Conservation (phyloP, 2,113 vertebrate genomes). For the Tupaia tana region DNA sequence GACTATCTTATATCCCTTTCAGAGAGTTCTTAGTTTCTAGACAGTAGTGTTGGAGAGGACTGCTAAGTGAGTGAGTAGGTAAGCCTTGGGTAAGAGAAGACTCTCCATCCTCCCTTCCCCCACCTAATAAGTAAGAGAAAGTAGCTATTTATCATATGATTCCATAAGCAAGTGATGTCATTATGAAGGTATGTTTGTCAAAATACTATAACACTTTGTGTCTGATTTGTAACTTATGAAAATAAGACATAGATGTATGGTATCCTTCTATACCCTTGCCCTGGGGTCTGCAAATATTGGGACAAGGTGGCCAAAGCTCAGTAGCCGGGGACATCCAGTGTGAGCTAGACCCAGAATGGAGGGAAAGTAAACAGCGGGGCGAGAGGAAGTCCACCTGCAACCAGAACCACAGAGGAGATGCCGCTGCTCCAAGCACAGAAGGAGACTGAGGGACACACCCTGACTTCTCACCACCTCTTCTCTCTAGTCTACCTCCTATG, state of each 20-base stretch:
- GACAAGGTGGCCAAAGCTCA: background rate
- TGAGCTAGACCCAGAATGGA: background rate
- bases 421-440: background rate
- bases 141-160: background rate
- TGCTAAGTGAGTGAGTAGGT: background rate
- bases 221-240: background rate
- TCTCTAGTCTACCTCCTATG: background rate
- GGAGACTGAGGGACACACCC: background rate
- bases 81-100: background rate
- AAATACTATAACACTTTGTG: background rate
- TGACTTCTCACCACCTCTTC: background rate
- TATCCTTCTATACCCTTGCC: background rate
- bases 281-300: background rate
- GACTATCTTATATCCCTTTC: background rate
- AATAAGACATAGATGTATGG: background rate
- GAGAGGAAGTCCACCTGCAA: background rate
- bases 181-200: background rate
- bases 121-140: background rate
- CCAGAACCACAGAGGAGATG: background rate
- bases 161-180: constrained; percentile 4
- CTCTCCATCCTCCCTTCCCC: background rate
- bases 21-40: background rate
- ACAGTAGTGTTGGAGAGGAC: background rate
- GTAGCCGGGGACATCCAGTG: background rate
- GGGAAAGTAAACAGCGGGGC: background rate